Evolutionary conservation across 2,113 vertebrate genomes (phyloP), one percentile per base, ranked within the genome.

Genomic region (Myotis davidii): DNA sequence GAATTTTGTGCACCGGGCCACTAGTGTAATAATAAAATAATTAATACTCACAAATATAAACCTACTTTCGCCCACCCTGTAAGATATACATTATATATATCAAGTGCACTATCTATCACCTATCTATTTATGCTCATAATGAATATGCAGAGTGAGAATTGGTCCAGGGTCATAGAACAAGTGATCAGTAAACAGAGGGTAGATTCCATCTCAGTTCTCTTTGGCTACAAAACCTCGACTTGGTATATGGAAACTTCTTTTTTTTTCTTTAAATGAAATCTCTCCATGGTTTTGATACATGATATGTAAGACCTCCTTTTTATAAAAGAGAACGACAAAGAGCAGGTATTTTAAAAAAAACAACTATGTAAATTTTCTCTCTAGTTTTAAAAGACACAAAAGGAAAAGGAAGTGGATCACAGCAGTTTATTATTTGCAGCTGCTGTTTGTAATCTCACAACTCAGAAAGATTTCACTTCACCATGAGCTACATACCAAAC

Each of bases 391-490:
- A 84, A 88, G 32, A 32, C 0, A 92, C 73, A 9, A 89, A 89
- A 74, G 8, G 87, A 83, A 69, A 72, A 94, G 27, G 56, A 50
- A 2, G 8, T 16, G 39, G 20, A 2, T 18, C 39, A 14, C 3
- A 0, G 37, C 83, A 74, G 0, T n/a, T 67, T 78, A 39, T 12
- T 27, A 74, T 94, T 95, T 94, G 69, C 56, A 88, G 39, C 23
- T 97, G 18, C 12, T 83, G 94, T 91, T 48, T 91, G 17, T 74
- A 94, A 39, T 96, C 16, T 93, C 34, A 50, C 39, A 39, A 76
- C 37, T 97, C 14, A 37, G 42, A 95, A 45, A 56, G 7, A 64
- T 56, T 88, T 96, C 42, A 93, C 12, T 85, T 8, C 86, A 74
- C 69, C 56, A 76, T 59, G n/a, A 90, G 72, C 29, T 67, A 89